These are phyloP conservation scores for Leptobrachium ailaonicum DNA, from an alignment of 2,113 vertebrate species.

Conservation along the genomic window DNA sequence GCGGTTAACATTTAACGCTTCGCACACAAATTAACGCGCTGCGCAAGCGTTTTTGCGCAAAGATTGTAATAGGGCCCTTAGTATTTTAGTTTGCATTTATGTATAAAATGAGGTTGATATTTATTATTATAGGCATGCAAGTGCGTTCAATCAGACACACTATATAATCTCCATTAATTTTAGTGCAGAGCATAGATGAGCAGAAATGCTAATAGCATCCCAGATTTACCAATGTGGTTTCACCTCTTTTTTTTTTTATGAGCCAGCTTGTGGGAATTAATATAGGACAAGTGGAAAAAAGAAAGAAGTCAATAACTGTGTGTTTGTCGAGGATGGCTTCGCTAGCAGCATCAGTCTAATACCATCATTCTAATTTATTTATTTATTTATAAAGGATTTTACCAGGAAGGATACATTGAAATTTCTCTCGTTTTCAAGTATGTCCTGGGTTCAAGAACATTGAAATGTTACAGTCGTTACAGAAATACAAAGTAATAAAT, in stretches of 20 bases:
- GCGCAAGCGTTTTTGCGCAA: too few species aligned
- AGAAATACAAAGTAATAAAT: too few species aligned
- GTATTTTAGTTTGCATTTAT: neutral
- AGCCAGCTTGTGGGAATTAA: constrained; percentile 33
- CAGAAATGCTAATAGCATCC: constrained; percentile 44
- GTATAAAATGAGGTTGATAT: constrained; percentile 21
- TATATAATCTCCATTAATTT: constrained; percentile 49
- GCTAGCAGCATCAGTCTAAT: constrained; percentile 7
- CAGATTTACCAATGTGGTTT: constrained; percentile 39
- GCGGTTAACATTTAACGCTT: too few species aligned
- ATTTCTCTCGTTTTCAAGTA: too few species aligned
- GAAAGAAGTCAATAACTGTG: constrained; percentile 27
- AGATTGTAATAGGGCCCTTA: too few species aligned
- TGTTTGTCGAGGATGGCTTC: constrained; percentile 19
- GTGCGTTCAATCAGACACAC: constrained; percentile 45
- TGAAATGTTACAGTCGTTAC: too few species aligned
- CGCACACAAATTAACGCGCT: too few species aligned
- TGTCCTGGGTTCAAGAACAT: too few species aligned
- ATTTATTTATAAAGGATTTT: too few species aligned
- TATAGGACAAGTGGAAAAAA: constrained; percentile 30
- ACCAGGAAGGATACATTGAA: too few species aligned
- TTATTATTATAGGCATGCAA: constrained; percentile 21
- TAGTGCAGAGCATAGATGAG: constrained; percentile 44
- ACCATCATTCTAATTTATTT: neutral
- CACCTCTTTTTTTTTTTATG: constrained; percentile 39